These are phyloP conservation scores for Anastrepha ludens DNA, from an alignment of 1,140 invertebrate species.

Conservation along the genomic window DNA sequence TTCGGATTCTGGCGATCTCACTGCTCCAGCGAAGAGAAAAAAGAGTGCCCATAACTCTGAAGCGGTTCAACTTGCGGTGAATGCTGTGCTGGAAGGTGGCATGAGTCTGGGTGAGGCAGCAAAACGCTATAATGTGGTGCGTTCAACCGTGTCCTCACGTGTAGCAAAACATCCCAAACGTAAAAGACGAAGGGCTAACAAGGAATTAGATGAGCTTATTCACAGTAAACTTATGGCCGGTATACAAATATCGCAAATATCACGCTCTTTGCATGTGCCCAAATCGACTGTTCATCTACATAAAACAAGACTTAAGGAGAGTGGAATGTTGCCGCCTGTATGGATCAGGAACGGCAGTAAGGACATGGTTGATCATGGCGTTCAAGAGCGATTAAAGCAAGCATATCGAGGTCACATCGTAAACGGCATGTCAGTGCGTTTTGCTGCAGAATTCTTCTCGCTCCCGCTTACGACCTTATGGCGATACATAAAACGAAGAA, in stretches of 20 bases:
- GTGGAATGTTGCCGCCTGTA: not conserved
- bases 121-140: conserved; percentile 46
- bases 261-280: conserved; percentile 38
- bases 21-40: not conserved
- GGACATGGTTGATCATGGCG: conserved; percentile 16
- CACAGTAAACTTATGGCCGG: conserved; percentile 41
- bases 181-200: conserved; percentile 10
- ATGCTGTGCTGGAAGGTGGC: conserved; percentile 42
- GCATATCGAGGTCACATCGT: conserved; percentile 48
- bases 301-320: conserved; percentile 42
- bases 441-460: conserved; percentile 52
- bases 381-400: conserved; percentile 1
- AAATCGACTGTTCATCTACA: conserved; percentile 52
- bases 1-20: not conserved
- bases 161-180: conserved; percentile 43
- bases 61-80: conserved; percentile 1
- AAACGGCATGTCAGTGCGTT: conserved; percentile 54
- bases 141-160: conserved; percentile 37
- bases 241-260: conserved; percentile 43
- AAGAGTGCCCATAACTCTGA: conserved; percentile 6
- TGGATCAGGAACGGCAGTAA: conserved; percentile 29
- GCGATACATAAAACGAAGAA: conserved; percentile 44
- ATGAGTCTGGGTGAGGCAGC: conserved; percentile 48
- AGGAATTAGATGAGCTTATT: conserved; percentile 18
- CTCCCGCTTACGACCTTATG: conserved; percentile 50